Base-by-base conservation (phyloP, 2,113 vertebrate species). In the Archocentrus centrarchus region DNA sequence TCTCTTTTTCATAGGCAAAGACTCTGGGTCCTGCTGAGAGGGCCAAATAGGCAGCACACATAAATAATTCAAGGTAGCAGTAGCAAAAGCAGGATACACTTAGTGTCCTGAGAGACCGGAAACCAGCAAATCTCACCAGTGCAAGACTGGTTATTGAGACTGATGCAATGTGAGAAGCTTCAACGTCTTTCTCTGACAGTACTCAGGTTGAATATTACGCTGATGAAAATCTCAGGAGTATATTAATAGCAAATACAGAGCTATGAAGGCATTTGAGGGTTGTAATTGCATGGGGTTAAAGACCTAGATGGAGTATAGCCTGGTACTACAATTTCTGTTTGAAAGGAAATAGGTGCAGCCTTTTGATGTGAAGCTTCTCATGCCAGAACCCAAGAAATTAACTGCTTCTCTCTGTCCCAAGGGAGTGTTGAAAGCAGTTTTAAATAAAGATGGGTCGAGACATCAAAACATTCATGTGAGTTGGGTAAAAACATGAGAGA, bases 51-150 rank as follows among this genome's bases (percentile, higher is more conserved):
- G 82, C 83, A 75, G 66, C 78, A 7, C 32, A 61, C 85, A 93
- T 95, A 79, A 94, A 94, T 95, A 88, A 94, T 95, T 93, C 90
- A 95, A 73, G 32, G 47, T 20, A 50, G 53, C 2, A 11, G 24
- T 20, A 82, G 83, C 82, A 37, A 81, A 66, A 77, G 80, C 80
- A 88, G 82, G 78, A 93, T 86, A 92, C 83, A 87, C 82, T 84
- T 13, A 1, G 44, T 41, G 47, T 87, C 92, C 89, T 47, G 53
- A 11, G 89, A 91, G 90, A 89, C 81, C 64, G 85, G 79, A 76
- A 89, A 88, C 77, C 85, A 92, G 79, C 75, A 79, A 32, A 75
- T 90, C 75, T 84, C 70, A 41, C 84, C 81, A 88, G 58, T 41
- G 61, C 77, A 35, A 64, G 82, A 80, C 82, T 89, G 92, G 83